phyloP scores from a whole-genome alignment of 2,797 vertebrate species.

The Aplochiton taeniatus region DNA sequence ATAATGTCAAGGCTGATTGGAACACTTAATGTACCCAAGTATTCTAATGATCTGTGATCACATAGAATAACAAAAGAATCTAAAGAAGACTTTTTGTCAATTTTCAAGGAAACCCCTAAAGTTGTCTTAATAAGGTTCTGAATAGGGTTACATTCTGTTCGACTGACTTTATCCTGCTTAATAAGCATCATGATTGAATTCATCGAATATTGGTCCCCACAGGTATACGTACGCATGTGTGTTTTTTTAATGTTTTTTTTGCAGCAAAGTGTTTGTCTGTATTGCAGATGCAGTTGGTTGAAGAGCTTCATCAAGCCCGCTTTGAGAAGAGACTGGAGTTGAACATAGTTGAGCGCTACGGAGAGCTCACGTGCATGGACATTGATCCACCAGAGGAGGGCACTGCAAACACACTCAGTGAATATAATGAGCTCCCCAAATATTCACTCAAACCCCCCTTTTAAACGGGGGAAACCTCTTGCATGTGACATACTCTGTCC shows the following conservation, averaged over 20 bases:
- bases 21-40: too few species aligned
- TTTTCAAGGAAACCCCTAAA: too few species aligned
- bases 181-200: too few species aligned
- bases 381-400: conserved; percentile 81
- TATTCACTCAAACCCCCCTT: not conserved
- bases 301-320: conserved; percentile 85
- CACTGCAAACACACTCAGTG: not conserved
- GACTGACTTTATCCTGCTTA: too few species aligned
- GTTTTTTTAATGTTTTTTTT: not conserved
- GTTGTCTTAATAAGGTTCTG: too few species aligned
- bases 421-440: not conserved
- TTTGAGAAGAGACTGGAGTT: conserved; percentile 79
- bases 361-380: conserved; percentile 90
- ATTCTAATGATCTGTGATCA: too few species aligned
- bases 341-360: conserved; percentile 78
- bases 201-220: too few species aligned
- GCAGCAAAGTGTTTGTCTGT: conserved; percentile 4
- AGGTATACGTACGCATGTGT: not conserved
- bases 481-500: not conserved
- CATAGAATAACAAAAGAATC: too few species aligned
- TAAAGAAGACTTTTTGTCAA: too few species aligned
- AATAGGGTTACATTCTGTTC: too few species aligned
- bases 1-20: too few species aligned
- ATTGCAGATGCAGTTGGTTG: conserved; percentile 82
- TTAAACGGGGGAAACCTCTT: not conserved